Conservation (phyloP, 1,140 invertebrate genomes). For the Conopomorpha cramerella region DNA sequence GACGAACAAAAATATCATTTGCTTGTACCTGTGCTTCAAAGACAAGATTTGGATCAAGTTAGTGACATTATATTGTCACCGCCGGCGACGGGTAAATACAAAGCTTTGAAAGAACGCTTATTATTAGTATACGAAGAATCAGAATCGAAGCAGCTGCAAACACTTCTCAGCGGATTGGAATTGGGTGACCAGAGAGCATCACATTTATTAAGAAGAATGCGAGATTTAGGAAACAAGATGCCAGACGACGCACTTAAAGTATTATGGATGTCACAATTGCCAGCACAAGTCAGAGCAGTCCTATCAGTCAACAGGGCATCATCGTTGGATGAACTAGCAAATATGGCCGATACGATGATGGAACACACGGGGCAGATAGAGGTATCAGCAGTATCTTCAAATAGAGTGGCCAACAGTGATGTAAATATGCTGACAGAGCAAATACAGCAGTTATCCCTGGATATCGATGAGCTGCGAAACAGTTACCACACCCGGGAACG, state of each 20-base stretch:
- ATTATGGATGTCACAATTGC: background rate
- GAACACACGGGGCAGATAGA: background rate
- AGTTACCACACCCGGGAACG: background rate
- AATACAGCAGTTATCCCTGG: no score
- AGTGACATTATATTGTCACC: background rate
- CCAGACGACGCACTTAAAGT: background rate
- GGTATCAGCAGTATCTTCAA: background rate
- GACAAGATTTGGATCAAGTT: background rate
- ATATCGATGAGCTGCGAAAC: no score
- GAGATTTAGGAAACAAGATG: slow-evolving; percentile 4
- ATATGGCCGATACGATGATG: background rate
- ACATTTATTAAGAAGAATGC: slow-evolving; percentile 9
- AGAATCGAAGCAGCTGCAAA: slow-evolving; percentile 5
- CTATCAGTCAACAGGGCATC: background rate
- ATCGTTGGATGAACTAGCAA: background rate
- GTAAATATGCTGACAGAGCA: background rate
- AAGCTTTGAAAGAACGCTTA: background rate
- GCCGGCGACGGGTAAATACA: background rate
- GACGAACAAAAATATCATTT: background rate
- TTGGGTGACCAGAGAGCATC: slow-evolving; percentile 11
- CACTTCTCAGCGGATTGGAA: slow-evolving; percentile 8
- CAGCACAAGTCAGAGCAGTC: background rate
- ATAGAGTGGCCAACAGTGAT: background rate
- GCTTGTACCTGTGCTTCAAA: background rate
- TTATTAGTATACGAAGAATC: background rate